phyloP scores from a whole-genome alignment of 2,797 vertebrate species.

The Dryobates pubescens region DNA sequence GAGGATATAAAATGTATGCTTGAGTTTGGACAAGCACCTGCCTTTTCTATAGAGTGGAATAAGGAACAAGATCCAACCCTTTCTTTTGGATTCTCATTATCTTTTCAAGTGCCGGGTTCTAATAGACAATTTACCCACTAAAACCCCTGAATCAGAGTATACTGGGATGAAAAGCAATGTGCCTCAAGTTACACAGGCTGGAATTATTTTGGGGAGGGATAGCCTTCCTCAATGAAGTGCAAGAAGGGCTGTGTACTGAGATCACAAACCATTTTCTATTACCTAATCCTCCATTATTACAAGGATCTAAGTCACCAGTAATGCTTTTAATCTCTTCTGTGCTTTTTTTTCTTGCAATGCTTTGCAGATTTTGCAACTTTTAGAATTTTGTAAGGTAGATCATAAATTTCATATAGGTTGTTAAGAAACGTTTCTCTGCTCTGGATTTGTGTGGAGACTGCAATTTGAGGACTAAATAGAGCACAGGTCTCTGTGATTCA shows the following conservation, averaged over 20 bases:
- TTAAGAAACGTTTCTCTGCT: slow-evolving; percentile 40
- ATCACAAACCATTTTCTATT: not conserved
- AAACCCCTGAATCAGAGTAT: not conserved
- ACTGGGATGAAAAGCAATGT: not conserved
- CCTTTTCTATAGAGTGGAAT: not conserved
- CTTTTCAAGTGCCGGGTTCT: not conserved
- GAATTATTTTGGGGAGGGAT: not conserved
- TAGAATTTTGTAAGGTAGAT: slow-evolving; percentile 51
- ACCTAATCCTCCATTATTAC: slow-evolving; percentile 10
- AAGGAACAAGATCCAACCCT: not conserved
- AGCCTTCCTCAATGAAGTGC: not conserved
- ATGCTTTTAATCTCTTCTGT: slow-evolving; percentile 31
- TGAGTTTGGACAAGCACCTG: not conserved
- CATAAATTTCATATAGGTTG: slow-evolving; percentile 17
- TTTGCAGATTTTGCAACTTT: slow-evolving; percentile 53
- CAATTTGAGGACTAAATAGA: not conserved
- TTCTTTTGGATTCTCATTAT: not conserved
- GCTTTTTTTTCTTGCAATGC: not conserved
- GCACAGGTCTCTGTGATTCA: not conserved
- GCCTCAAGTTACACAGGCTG: not conserved
- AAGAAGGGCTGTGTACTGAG: not conserved
- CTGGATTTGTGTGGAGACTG: not conserved
- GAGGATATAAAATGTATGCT: not conserved
- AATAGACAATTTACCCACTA: not conserved
- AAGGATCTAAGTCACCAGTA: not conserved